Evolutionary conservation across 2,888 invertebrate species (phyloP).

Genomic region (Anaspis maculata): DNA sequence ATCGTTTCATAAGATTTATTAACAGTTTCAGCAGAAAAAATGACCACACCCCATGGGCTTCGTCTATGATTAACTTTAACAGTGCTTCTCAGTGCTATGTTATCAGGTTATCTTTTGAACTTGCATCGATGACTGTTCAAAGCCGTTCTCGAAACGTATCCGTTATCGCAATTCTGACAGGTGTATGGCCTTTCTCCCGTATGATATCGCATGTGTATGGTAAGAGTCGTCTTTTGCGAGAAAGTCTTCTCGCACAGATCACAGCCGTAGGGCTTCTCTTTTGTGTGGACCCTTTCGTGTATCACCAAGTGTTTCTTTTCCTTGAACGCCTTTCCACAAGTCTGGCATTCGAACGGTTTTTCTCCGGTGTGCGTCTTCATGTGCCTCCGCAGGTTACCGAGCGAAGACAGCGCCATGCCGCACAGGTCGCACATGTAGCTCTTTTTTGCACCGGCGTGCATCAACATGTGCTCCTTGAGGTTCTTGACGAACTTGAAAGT

Average conservation of each 20-base stretch:
- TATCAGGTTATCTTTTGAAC: background rate
- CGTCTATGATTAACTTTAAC: too few relatives aligned
- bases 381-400: background rate
- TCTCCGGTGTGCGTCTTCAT: background rate
- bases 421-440: background rate
- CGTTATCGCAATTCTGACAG: slow-evolving; percentile 49
- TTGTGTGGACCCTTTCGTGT: slow-evolving; percentile 44
- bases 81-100: too few relatives aligned
- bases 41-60: too few relatives aligned
- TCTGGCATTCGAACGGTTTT: background rate
- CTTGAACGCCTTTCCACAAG: background rate
- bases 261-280: slow-evolving; percentile 53
- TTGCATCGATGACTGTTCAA: slow-evolving; percentile 1
- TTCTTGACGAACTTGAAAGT: slow-evolving; percentile 42
- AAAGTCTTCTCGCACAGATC: slow-evolving; percentile 54
- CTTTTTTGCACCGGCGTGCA: slow-evolving; percentile 20
- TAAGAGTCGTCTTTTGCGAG: slow-evolving; percentile 50
- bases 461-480: slow-evolving; percentile 39
- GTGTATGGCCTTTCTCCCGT: slow-evolving; percentile 50
- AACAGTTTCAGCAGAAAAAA: too few relatives aligned
- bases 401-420: background rate
- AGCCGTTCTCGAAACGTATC: slow-evolving; percentile 35
- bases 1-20: too few relatives aligned
- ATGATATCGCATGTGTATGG: slow-evolving; percentile 53
- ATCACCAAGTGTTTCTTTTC: slow-evolving; percentile 11